Percentiles rank a stretch among this genome's conserved stretches.
Evolutionary conservation across 2,888 invertebrate species (phyloP).

Genomic region (Pyrocoelia pectoralis): DNA sequence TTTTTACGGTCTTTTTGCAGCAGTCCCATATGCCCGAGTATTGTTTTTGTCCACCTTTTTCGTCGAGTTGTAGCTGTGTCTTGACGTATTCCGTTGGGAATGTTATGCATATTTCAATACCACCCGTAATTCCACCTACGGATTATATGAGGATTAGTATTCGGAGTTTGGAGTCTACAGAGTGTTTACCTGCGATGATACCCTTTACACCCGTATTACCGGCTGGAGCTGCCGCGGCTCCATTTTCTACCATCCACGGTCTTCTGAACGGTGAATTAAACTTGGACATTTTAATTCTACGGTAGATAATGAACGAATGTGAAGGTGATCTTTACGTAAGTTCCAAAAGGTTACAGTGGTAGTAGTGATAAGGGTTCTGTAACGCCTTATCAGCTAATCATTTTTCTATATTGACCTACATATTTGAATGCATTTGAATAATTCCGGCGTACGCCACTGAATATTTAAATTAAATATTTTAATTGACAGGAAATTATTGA

Average conservation of each 20-base stretch:
- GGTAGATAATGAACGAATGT: background rate
- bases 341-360: background rate
- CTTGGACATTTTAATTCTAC: background rate
- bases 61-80: constrained; percentile 97
- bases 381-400: no score
- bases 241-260: constrained; percentile 78
- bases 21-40: constrained; percentile 92
- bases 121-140: constrained; percentile 92
- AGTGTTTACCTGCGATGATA: constrained; percentile 76
- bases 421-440: no score
- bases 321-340: background rate
- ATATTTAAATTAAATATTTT: no score
- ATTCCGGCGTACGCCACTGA: no score
- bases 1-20: constrained; percentile 87
- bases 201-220: constrained; percentile 85
- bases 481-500: no score
- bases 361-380: background rate
- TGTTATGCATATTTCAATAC: constrained; percentile 99
- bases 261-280: constrained; percentile 51
- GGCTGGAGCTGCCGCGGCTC: constrained; percentile 75
- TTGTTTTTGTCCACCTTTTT: constrained; percentile 81
- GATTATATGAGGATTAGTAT: no score
- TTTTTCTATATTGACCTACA: no score
- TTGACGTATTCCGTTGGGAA: constrained; percentile 99
- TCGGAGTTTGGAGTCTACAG: no score